Conservation (phyloP, 2,113 vertebrate genomes). For the Anguilla rostrata region DNA sequence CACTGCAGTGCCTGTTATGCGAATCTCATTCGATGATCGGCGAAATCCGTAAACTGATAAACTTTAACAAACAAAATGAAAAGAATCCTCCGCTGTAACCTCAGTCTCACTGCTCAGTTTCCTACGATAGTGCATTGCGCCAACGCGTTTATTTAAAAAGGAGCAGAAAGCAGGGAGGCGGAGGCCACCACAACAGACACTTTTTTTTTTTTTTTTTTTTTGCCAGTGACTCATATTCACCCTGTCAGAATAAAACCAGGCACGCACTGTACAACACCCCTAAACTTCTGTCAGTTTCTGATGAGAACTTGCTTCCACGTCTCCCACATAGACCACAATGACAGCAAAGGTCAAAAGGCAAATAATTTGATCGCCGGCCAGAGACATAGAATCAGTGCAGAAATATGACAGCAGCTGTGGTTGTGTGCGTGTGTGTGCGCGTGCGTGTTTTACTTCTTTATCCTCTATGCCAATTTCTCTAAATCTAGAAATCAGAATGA, state of each 20-base stretch:
- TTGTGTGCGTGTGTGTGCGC: not conserved
- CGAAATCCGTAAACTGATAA: too few species aligned
- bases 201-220: not conserved
- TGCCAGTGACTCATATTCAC: slow-evolving; percentile 43
- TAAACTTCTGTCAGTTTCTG: not conserved
- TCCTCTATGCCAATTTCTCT: not conserved
- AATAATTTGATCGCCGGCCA: not conserved
- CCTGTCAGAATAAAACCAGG: slow-evolving; percentile 20
- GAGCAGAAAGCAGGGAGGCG: slow-evolving; percentile 41
- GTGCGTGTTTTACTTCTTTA: not conserved
- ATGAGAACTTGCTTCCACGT: slow-evolving; percentile 35
- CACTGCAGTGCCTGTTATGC: not conserved
- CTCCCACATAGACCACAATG: slow-evolving; percentile 41
- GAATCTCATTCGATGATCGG: not conserved
- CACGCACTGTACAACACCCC: slow-evolving; percentile 38
- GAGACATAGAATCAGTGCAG: slow-evolving; percentile 16
- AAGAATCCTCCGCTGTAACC: not conserved
- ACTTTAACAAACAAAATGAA: not conserved
- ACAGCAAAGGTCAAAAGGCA: slow-evolving; percentile 33
- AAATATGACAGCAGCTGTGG: slow-evolving; percentile 12
- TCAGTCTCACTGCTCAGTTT: not conserved
- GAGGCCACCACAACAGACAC: slow-evolving; percentile 48
- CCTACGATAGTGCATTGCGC: slow-evolving; percentile 59
- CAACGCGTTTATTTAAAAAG: slow-evolving; percentile 41
- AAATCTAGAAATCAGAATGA: not conserved